Evolutionary conservation across 1,140 invertebrate species (phyloP).

Genomic region (Ladona fulva): DNA sequence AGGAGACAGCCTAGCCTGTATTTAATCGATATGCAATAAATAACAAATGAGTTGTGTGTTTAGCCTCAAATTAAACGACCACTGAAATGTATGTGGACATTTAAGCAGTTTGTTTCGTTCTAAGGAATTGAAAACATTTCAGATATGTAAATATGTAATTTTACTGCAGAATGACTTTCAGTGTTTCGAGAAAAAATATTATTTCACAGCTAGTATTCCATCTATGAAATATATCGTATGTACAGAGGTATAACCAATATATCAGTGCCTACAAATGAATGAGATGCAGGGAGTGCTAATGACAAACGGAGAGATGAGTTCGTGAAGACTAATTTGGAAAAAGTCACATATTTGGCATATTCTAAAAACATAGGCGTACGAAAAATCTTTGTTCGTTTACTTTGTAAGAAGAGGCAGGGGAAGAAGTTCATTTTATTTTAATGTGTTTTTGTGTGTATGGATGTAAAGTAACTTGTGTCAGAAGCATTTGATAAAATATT

Average conservation of each 20-base stretch:
- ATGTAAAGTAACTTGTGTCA: not conserved
- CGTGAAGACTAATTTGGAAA: not conserved
- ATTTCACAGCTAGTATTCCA: not conserved
- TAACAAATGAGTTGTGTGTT: not conserved
- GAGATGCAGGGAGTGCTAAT: not conserved
- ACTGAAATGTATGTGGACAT: not conserved
- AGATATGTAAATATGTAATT: too few species aligned
- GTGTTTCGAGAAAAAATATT: not conserved
- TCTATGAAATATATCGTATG: not conserved
- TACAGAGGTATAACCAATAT: not conserved
- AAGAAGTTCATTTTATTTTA: not conserved
- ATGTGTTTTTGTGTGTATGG: not conserved
- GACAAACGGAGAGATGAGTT: not conserved
- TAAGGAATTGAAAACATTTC: too few species aligned
- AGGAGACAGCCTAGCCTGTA: too few species aligned
- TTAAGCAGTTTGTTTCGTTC: too few species aligned
- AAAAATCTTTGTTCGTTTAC: not conserved
- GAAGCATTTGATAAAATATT: not conserved
- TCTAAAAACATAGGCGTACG: not conserved
- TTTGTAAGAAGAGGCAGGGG: not conserved
- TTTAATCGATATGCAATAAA: too few species aligned
- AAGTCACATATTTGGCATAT: not conserved
- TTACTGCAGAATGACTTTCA: too few species aligned
- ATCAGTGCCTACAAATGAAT: constrained; percentile 6
- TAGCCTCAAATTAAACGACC: not conserved